Evolutionary conservation across 2,797 vertebrate species (phyloP).

Genomic region (Sebastes matsubarae): DNA sequence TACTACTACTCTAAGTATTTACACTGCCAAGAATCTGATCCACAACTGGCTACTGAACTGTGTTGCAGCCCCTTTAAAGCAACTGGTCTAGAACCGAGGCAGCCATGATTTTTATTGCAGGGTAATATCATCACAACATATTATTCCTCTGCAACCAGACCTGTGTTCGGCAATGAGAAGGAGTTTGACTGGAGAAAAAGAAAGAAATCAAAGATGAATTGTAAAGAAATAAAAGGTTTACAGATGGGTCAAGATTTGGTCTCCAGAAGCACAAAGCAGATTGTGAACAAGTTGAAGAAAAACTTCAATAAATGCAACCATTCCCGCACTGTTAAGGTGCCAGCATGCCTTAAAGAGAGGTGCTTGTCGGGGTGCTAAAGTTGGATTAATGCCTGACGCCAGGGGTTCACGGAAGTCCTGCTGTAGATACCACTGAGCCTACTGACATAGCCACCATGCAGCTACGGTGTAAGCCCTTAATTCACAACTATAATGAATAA

Average conservation of each 20-base stretch:
- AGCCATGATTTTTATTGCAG: not conserved
- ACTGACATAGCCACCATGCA: not conserved
- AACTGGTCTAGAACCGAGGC: not conserved
- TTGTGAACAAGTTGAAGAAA: not conserved
- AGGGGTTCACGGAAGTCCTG: not conserved
- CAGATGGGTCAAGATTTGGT: not conserved
- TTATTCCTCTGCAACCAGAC: not conserved
- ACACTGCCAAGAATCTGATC: not conserved
- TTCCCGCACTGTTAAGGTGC: not conserved
- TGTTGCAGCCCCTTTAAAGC: not conserved
- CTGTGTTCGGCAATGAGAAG: not conserved
- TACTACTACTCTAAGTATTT: conserved; percentile 6
- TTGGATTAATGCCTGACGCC: not conserved
- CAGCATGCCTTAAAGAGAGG: not conserved
- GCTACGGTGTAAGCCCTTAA: not conserved
- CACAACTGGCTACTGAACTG: not conserved
- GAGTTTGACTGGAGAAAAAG: not conserved
- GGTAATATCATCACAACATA: not conserved
- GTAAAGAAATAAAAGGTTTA: not conserved
- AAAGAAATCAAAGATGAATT: not conserved
- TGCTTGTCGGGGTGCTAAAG: not conserved
- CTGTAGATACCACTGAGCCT: not conserved
- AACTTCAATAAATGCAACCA: not conserved
- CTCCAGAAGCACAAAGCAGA: not conserved
- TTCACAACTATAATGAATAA: not conserved